These are phyloP conservation scores for Agrotis exclamationis DNA, from an alignment of 2,888 invertebrate species.

Conservation along the genomic window DNA sequence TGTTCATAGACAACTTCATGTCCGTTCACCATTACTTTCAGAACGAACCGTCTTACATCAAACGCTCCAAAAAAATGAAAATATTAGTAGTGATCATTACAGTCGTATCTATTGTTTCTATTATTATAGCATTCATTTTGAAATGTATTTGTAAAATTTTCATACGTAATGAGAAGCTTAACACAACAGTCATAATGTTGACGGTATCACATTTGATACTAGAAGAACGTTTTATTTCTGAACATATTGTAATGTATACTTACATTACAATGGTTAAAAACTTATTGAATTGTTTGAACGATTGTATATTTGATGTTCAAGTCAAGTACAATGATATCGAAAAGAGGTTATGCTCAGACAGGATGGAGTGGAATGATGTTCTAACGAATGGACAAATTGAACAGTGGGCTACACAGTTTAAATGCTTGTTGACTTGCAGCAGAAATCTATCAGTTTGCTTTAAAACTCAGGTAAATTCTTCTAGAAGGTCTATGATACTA, in stretches of 20 bases:
- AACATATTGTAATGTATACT: slow-evolving; percentile 7
- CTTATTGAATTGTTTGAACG: slow-evolving; percentile 14
- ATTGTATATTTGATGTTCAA: slow-evolving; percentile 19
- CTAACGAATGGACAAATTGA: background rate
- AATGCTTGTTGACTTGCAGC: slow-evolving; percentile 28
- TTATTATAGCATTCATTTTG: background rate
- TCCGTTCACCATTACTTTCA: slow-evolving; percentile 1
- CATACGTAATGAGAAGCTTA: background rate
- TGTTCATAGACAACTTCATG: slow-evolving; percentile 8
- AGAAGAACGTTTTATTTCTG: slow-evolving; percentile 19
- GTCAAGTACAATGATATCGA: background rate
- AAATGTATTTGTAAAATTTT: slow-evolving; percentile 4
- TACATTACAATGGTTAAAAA: slow-evolving; percentile 14
- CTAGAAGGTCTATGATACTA: too few species aligned
- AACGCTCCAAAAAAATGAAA: slow-evolving; percentile 13
- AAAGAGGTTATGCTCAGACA: background rate
- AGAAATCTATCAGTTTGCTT: slow-evolving; percentile 19
- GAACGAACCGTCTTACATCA: background rate
- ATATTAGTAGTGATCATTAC: background rate
- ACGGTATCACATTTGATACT: background rate
- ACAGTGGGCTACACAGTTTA: slow-evolving; percentile 12
- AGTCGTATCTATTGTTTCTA: background rate
- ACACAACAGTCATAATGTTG: background rate
- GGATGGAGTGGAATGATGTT: background rate
- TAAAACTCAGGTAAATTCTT: slow-evolving; percentile 23